These are phyloP conservation scores for Syrista parreyssii DNA, from an alignment of 2,888 invertebrate species.

Conservation along the genomic window DNA sequence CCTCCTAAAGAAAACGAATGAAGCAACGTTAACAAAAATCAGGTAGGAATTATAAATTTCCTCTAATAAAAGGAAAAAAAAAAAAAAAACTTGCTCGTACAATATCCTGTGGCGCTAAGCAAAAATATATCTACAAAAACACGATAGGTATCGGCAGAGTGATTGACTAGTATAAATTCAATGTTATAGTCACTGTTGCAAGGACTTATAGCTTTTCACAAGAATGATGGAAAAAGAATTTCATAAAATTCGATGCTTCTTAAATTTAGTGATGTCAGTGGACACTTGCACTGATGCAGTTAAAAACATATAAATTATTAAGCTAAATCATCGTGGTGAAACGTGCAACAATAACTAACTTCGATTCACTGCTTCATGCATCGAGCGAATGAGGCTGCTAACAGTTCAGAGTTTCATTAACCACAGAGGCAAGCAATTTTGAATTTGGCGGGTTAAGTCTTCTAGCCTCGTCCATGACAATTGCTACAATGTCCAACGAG, in stretches of 20 bases:
- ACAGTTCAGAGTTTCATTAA: constrained; percentile 39
- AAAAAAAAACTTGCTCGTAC: no score
- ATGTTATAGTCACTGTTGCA: background rate
- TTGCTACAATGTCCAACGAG: background rate
- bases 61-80: no score
- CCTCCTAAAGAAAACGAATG: background rate
- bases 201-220: background rate
- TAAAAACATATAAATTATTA: background rate
- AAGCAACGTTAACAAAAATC: background rate
- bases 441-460: constrained; percentile 18
- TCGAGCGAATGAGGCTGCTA: constrained; percentile 56
- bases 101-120: no score
- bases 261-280: background rate
- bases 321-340: background rate
- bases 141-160: background rate
- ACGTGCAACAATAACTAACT: background rate
- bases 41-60: background rate
- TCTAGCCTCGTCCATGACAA: background rate
- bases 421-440: constrained; percentile 37
- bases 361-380: constrained; percentile 30
- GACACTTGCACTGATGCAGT: background rate
- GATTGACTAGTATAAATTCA: background rate
- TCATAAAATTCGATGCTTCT: background rate
- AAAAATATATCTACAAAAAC: no score
- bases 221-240: background rate